A percentile compares a stretch with the other conserved stretches of the same genome.
These are phyloP conservation scores for Ptilodon capucinus DNA, from an alignment of 2,888 invertebrate species.

Conservation along the genomic window DNA sequence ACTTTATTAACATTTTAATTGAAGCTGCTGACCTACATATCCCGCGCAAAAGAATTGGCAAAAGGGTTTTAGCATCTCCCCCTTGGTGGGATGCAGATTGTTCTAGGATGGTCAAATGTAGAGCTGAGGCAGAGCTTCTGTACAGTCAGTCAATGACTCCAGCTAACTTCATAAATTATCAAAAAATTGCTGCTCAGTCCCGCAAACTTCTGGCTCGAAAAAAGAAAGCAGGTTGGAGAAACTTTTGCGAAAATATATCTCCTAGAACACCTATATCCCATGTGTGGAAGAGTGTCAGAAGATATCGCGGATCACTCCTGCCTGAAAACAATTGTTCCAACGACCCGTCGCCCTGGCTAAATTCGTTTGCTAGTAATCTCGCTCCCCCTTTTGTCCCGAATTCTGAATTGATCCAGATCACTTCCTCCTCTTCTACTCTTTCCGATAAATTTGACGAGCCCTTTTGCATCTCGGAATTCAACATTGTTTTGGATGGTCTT, in stretches of 20 bases:
- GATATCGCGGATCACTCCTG: neutral
- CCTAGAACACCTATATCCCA: neutral
- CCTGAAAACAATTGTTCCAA: neutral
- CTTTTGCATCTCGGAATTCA: neutral
- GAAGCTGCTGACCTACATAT: neutral
- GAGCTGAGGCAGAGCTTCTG: neutral
- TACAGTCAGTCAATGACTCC: neutral
- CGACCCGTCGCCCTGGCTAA: neutral
- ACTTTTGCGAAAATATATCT: neutral
- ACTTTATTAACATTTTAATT: neutral
- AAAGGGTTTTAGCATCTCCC: neutral
- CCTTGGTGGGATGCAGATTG: constrained; percentile 1
- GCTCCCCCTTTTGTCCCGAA: too few species aligned
- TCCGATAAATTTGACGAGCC: neutral
- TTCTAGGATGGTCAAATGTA: neutral
- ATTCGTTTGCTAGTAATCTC: too few species aligned
- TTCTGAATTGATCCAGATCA: too few species aligned
- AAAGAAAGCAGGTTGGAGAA: neutral
- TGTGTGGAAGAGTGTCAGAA: neutral
- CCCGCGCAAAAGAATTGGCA: neutral
- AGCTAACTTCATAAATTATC: neutral
- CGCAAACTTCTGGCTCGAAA: neutral
- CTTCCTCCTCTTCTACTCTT: too few species aligned
- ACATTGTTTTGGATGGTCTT: neutral
- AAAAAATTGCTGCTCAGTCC: neutral